Conservation (phyloP, 2,113 vertebrate species). For the Amazona vittata region DNA sequence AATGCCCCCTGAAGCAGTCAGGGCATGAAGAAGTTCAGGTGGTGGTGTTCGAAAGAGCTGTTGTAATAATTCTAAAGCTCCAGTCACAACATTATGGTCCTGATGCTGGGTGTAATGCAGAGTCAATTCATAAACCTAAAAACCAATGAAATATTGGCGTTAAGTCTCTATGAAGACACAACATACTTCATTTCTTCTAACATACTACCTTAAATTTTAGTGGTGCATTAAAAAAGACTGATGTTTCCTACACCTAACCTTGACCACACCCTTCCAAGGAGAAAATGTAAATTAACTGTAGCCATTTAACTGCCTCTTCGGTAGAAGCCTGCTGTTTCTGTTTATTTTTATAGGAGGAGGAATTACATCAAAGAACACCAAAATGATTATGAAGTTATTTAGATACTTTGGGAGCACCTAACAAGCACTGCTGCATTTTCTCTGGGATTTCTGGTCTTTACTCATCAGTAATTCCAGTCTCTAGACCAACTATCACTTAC, state of each 20-base stretch:
- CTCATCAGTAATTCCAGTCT: neutral
- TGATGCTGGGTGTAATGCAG: slow-evolving; percentile 92
- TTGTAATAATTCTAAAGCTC: slow-evolving; percentile 91
- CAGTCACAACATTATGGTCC: slow-evolving; percentile 96
- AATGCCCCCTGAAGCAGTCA: slow-evolving; percentile 83
- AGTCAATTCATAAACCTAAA: slow-evolving; percentile 93
- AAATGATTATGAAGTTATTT: neutral
- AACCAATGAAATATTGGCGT: neutral
- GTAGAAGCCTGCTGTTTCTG: neutral
- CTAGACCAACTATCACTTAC: neutral
- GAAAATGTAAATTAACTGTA: neutral
- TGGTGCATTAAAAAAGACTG: neutral
- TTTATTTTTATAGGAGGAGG: neutral
- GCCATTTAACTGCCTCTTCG: neutral
- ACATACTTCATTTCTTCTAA: neutral
- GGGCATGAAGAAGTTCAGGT: slow-evolving; percentile 85
- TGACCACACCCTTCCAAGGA: neutral
- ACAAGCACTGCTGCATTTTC: neutral
- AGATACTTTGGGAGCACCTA: neutral
- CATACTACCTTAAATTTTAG: neutral
- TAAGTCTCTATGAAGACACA: neutral
- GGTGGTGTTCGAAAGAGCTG: slow-evolving; percentile 91
- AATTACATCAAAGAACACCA: neutral
- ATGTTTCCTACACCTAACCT: neutral
- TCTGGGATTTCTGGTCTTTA: neutral